These are phyloP conservation scores for Sthenelais limicola DNA, from an alignment of 2,888 invertebrate species.

Conservation along the genomic window DNA sequence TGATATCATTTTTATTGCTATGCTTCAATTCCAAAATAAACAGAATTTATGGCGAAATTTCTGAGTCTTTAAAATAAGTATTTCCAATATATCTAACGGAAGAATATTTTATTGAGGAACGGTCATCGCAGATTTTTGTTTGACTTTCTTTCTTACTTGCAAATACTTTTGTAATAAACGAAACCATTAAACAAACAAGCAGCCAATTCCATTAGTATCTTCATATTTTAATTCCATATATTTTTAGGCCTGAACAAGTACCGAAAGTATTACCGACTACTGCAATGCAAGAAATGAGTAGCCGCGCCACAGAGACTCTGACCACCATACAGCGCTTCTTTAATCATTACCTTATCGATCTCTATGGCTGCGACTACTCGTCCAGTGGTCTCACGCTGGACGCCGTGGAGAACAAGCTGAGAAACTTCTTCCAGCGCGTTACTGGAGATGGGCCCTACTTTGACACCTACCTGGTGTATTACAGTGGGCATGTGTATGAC, in stretches of 20 bases:
- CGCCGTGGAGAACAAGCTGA: slow-evolving; percentile 61
- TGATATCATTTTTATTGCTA: neutral
- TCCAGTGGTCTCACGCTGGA: slow-evolving; percentile 66
- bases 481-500: slow-evolving; percentile 69
- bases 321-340: slow-evolving; percentile 67
- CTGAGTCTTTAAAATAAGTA: no score
- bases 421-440: slow-evolving; percentile 65
- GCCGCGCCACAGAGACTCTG: slow-evolving; percentile 62
- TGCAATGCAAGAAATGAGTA: slow-evolving; percentile 61
- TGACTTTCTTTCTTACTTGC: no score
- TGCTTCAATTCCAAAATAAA: no score
- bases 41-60: no score
- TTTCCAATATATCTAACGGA: no score
- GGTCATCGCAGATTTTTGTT: no score
- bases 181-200: no score
- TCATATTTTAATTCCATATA: neutral
- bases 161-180: no score
- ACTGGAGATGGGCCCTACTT: slow-evolving; percentile 69
- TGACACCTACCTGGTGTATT: slow-evolving; percentile 71
- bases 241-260: slow-evolving; percentile 6
- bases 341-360: slow-evolving; percentile 69
- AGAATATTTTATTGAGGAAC: no score
- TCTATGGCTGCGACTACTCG: slow-evolving; percentile 69
- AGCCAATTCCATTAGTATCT: no score
- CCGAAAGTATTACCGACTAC: slow-evolving; percentile 58